These are phyloP conservation scores for Pelochelys cantorii DNA, from an alignment of 2,797 vertebrate species.

Conservation along the genomic window DNA sequence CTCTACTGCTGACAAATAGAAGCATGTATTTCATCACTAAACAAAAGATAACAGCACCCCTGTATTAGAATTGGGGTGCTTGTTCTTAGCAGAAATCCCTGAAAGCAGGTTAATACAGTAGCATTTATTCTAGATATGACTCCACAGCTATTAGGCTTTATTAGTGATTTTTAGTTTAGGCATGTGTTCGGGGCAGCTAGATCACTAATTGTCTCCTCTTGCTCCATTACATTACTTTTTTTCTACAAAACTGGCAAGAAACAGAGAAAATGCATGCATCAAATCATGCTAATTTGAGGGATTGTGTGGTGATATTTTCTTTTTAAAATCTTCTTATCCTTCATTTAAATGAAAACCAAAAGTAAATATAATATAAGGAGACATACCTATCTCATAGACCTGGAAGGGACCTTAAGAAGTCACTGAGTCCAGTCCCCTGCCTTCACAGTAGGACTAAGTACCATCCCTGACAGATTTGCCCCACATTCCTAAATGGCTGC, in stretches of 20 bases:
- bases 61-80: neutral
- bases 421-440: too few relatives aligned
- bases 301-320: neutral
- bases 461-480: too few relatives aligned
- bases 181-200: neutral
- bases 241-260: neutral
- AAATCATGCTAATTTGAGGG: neutral
- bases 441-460: too few relatives aligned
- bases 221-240: neutral
- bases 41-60: neutral
- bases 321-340: neutral
- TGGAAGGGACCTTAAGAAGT: too few relatives aligned
- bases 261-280: neutral
- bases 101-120: neutral
- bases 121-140: neutral
- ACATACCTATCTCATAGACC: too few relatives aligned
- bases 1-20: neutral
- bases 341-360: neutral
- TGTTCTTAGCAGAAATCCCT: neutral
- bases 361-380: too few relatives aligned
- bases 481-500: too few relatives aligned
- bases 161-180: neutral
- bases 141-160: neutral
- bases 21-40: slow-evolving; percentile 26
- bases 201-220: neutral